phyloP scores from a whole-genome alignment of 2,888 invertebrate species.

The Psococerastis gibbosa region DNA sequence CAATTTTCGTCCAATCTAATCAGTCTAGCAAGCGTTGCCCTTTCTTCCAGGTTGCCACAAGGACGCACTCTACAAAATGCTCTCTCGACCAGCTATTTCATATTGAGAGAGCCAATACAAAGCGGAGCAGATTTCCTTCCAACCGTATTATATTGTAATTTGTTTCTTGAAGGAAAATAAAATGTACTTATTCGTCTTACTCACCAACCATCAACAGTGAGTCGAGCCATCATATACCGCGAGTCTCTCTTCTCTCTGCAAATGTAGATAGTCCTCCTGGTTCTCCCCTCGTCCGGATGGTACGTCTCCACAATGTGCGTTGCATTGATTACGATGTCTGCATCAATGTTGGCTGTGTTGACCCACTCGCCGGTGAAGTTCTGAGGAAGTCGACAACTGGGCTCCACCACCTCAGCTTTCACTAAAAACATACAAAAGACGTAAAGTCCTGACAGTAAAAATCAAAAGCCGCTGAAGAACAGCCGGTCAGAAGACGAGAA shows the following conservation, averaged over 20 bases:
- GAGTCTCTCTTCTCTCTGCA: constrained; percentile 84
- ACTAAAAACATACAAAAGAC: constrained; percentile 24
- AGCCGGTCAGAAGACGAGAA: constrained; percentile 9
- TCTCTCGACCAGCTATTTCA: too few species aligned
- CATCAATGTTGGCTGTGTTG: constrained; percentile 92
- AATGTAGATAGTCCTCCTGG: constrained; percentile 75
- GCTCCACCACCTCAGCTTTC: constrained; percentile 73
- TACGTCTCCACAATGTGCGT: constrained; percentile 93
- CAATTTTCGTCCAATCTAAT: too few species aligned
- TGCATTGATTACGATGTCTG: constrained; percentile 81
- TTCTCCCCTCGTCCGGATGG: constrained; percentile 81
- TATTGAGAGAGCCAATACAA: too few species aligned
- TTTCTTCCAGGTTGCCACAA: too few species aligned
- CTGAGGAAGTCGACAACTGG: constrained; percentile 80
- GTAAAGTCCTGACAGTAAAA: background rate
- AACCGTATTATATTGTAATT: too few species aligned
- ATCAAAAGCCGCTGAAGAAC: background rate
- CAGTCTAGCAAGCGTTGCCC: too few species aligned
- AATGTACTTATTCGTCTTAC: too few species aligned
- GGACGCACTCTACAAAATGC: too few species aligned
- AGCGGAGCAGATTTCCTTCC: too few species aligned
- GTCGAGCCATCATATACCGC: constrained; percentile 86
- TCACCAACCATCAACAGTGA: constrained; percentile 87
- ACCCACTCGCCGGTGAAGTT: constrained; percentile 93
- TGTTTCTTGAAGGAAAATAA: too few species aligned